Evolutionary conservation across 2,888 invertebrate species (phyloP).

Genomic region (Eucriotettix oculatus): DNA sequence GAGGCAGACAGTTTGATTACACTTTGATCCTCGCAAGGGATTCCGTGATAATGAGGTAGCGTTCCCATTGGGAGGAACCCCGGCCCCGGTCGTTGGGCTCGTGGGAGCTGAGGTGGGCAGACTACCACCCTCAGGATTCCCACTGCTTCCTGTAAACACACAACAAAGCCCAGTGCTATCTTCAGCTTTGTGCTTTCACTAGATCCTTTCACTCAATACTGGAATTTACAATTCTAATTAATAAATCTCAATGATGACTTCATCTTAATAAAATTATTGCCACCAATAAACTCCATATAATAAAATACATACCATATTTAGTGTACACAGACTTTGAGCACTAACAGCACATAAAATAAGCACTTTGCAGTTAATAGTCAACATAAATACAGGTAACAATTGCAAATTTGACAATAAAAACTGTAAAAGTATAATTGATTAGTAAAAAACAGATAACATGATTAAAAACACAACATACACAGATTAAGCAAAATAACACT

Average conservation of each 20-base stretch:
- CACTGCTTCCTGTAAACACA: conserved; percentile 44
- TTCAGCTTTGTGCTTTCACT: too few relatives aligned
- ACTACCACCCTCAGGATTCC: conserved; percentile 54
- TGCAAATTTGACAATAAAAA: too few relatives aligned
- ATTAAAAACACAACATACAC: neutral
- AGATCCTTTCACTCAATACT: too few relatives aligned
- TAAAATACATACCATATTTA: too few relatives aligned
- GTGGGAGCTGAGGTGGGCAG: conserved; percentile 34
- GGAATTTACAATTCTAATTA: too few relatives aligned
- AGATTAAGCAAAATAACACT: neutral
- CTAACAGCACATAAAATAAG: too few relatives aligned
- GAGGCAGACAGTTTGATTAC: conserved; percentile 31
- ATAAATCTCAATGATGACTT: too few relatives aligned
- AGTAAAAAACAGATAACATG: neutral
- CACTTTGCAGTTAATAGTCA: too few relatives aligned
- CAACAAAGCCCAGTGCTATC: conserved; percentile 1
- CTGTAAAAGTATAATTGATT: neutral
- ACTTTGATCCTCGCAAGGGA: conserved; percentile 68
- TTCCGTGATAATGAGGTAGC: conserved; percentile 41
- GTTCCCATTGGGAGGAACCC: conserved; percentile 13
- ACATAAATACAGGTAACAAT: too few relatives aligned
- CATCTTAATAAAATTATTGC: too few relatives aligned
- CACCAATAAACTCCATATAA: too few relatives aligned
- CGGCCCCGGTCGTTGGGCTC: conserved; percentile 20
- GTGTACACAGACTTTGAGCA: too few relatives aligned